phyloP scores from a whole-genome alignment of 2,113 vertebrate genomes.

The Ivindomyrus marchei region DNA sequence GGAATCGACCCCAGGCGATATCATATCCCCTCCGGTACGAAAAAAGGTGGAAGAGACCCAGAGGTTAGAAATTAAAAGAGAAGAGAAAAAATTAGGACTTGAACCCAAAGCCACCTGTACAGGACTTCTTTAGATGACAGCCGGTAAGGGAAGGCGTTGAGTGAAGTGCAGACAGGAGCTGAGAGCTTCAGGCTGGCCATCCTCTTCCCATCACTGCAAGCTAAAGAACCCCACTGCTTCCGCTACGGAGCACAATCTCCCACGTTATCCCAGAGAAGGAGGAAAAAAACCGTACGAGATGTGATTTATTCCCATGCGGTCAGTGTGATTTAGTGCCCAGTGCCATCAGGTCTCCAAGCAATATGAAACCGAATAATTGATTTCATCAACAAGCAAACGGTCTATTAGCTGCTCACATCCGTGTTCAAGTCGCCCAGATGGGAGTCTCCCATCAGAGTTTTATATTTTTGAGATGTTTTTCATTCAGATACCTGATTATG shows the following conservation, averaged over 20 bases:
- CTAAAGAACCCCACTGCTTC: constrained; percentile 11
- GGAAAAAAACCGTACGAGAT: constrained; percentile 53
- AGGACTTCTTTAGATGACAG: not conserved
- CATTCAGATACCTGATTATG: not conserved
- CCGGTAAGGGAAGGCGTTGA: not conserved
- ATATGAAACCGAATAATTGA: constrained; percentile 57
- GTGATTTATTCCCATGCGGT: constrained; percentile 46
- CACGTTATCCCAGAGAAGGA: constrained; percentile 44
- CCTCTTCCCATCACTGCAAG: constrained; percentile 2
- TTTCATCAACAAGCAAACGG: constrained; percentile 55
- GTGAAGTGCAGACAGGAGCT: not conserved
- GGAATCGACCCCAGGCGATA: not conserved
- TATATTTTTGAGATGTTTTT: not conserved
- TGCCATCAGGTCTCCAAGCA: constrained; percentile 55
- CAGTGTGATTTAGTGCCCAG: constrained; percentile 58
- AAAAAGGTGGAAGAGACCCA: not conserved
- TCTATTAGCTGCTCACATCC: constrained; percentile 55
- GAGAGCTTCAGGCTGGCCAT: not conserved
- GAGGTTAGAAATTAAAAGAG: not conserved
- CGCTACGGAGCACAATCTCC: not conserved
- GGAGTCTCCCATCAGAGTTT: not conserved
- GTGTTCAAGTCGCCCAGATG: constrained; percentile 38
- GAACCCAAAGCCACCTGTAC: not conserved
- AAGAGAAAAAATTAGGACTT: not conserved
- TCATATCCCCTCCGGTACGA: not conserved